Evolutionary conservation across 1,140 invertebrate genomes (phyloP), one percentile per base, ranked within the genome.

Genomic region (Pararge aegeria): DNA sequence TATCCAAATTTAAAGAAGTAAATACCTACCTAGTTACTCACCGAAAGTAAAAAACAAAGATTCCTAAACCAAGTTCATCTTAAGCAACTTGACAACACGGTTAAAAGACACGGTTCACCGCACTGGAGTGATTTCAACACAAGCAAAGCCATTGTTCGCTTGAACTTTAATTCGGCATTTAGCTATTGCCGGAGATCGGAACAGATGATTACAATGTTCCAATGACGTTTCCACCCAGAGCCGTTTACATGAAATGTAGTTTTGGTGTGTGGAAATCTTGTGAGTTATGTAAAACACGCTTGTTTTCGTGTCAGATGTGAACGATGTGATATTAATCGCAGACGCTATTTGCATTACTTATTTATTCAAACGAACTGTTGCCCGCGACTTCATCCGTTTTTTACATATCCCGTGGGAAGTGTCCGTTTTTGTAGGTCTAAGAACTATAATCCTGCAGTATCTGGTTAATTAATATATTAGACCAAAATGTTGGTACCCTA

Each of bases 161-260:
- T 86, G 83, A 86, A 83, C 83, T 86, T 85, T 86, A 50, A 52
- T 63, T 50, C 79, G 83, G 66, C 80, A 83, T 83, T 83, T 86
- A 74, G 66, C 66, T 70, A 73, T 82, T 81, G 78, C 70, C 56
- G 68, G 59, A 67, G 75, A 79, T 83, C 64, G 60, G 64, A 76
- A 72, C 60, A 50, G 51, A 68, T 64, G 75, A 82, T 69, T 66
- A 64, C 48, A 44, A 58, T 62, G 61, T 67, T 64, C 63, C 48
- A 50, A 61, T 59, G 58, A 59, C 57, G 60, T 61, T 66, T 63
- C 59, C 64, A 67, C 55, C 65, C 59, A 56, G 48, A 30, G 37
- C 52, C 30, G 52, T 67, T 62, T 68, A 68, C 66, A 48, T 46
- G 51, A 54, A 55, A 58, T 60, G 37, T 46, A 29, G 13, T 29